A percentile compares a stretch with the other conserved stretches of the same genome.
phyloP scores from a whole-genome alignment of 2,888 invertebrate species.

The Ischnus inquisitorius region DNA sequence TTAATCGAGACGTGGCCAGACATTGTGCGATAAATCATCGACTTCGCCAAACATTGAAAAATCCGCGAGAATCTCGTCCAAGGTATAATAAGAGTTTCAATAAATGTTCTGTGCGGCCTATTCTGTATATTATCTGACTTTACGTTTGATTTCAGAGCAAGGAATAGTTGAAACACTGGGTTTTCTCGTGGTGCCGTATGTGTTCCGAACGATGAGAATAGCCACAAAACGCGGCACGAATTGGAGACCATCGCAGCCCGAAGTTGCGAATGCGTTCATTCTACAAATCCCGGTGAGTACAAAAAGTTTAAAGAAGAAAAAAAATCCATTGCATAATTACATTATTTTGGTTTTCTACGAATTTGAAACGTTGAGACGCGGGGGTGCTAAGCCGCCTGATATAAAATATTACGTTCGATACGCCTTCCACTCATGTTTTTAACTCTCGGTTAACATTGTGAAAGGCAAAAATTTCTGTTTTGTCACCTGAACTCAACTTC shows the following conservation, averaged over 20 bases:
- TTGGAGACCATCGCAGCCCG: slow-evolving; percentile 51
- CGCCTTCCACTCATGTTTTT: too few relatives aligned
- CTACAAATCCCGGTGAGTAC: slow-evolving; percentile 29
- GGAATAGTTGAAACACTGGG: slow-evolving; percentile 26
- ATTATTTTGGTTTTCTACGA: too few relatives aligned
- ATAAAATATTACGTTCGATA: too few relatives aligned
- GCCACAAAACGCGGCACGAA: slow-evolving; percentile 34
- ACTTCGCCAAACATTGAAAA: not conserved
- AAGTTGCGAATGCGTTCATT: slow-evolving; percentile 51
- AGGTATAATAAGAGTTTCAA: not conserved
- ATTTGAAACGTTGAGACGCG: too few relatives aligned
- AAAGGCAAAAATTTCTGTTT: too few relatives aligned
- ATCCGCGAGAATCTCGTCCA: not conserved
- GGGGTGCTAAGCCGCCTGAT: too few relatives aligned
- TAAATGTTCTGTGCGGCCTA: too few relatives aligned
- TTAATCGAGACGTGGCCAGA: not conserved
- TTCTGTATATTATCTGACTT: too few relatives aligned
- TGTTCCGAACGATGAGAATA: slow-evolving; percentile 27
- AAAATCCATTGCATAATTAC: too few relatives aligned
- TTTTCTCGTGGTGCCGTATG: slow-evolving; percentile 43
- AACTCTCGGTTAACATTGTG: too few relatives aligned
- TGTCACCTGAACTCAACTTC: too few relatives aligned
- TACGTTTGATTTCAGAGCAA: slow-evolving; percentile 16
- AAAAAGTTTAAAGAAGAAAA: not conserved
- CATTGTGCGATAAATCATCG: not conserved